These are phyloP conservation scores for Dolichomitus sp. DNA, from an alignment of 2,888 invertebrate genomes.

Conservation along the genomic window DNA sequence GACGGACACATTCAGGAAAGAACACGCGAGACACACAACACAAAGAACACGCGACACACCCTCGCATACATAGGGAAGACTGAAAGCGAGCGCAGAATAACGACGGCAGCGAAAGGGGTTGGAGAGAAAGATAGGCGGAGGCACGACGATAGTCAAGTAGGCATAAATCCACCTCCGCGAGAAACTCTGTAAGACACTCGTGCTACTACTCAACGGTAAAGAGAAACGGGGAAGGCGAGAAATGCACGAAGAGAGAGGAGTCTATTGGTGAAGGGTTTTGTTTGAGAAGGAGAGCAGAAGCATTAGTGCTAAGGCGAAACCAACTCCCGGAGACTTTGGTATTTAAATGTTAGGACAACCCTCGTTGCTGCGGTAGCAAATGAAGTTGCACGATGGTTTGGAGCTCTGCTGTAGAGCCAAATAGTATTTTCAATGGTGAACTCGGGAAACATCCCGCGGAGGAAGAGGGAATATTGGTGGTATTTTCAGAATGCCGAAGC, in stretches of 20 bases:
- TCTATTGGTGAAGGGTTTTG: constrained; percentile 48
- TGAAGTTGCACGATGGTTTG: constrained; percentile 72
- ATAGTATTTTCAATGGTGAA: not conserved
- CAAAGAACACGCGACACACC: constrained; percentile 62
- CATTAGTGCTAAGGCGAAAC: constrained; percentile 76
- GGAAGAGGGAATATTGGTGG: not conserved
- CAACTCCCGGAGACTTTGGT: constrained; percentile 78
- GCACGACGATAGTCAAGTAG: constrained; percentile 67
- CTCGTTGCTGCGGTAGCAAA: constrained; percentile 71
- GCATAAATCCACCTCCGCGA: constrained; percentile 77
- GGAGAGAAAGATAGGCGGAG: constrained; percentile 64
- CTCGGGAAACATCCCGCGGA: not conserved
- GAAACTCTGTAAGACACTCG: constrained; percentile 73
- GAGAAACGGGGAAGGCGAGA: constrained; percentile 35
- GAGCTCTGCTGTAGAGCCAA: not conserved
- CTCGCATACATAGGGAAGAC: constrained; percentile 25
- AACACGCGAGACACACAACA: constrained; percentile 55
- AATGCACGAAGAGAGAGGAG: constrained; percentile 21
- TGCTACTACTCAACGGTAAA: constrained; percentile 46
- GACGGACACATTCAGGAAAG: constrained; percentile 47
- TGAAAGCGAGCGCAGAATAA: constrained; percentile 67
- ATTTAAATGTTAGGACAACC: constrained; percentile 81
- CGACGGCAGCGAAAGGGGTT: constrained; percentile 69
- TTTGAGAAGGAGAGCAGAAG: constrained; percentile 59
- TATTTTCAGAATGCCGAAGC: not conserved